phyloP scores from a whole-genome alignment of 1,140 invertebrate genomes.

The Bactericera cockerelli region DNA sequence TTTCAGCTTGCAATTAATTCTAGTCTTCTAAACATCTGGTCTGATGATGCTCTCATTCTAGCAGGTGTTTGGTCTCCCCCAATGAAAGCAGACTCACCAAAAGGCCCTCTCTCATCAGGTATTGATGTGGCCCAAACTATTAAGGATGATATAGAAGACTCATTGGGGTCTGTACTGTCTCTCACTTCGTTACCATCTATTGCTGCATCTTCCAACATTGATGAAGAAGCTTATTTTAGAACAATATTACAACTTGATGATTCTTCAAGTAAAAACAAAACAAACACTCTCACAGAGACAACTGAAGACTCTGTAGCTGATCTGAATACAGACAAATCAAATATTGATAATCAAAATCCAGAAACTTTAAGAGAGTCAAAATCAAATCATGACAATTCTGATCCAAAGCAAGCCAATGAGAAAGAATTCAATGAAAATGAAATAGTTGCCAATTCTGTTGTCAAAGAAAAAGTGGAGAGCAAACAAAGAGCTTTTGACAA shows the following conservation, averaged over 20 bases:
- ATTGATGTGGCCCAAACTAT: conserved; percentile 53
- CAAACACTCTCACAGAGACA: too few relatives aligned
- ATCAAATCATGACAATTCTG: too few relatives aligned
- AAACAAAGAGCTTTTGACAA: too few relatives aligned
- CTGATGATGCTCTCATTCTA: conserved; percentile 60
- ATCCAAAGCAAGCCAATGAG: too few relatives aligned
- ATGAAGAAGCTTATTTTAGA: conserved; percentile 31
- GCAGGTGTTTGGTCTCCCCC: conserved; percentile 70
- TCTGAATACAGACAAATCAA: too few relatives aligned
- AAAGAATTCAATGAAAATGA: background rate
- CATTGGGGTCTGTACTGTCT: background rate
- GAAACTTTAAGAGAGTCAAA: too few relatives aligned
- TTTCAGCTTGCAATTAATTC: conserved; percentile 78
- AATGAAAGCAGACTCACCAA: conserved; percentile 46
- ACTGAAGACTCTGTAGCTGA: too few relatives aligned
- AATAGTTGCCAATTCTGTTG: background rate
- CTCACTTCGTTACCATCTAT: conserved; percentile 14
- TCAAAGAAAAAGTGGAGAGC: background rate
- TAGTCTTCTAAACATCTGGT: conserved; percentile 78
- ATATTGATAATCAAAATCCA: too few relatives aligned
- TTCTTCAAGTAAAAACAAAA: too few relatives aligned
- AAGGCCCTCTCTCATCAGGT: conserved; percentile 37
- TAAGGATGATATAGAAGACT: conserved; percentile 31
- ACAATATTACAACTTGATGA: too few relatives aligned
- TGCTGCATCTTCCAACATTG: conserved; percentile 12